A percentile compares a stretch with the other conserved stretches of the same genome.
phyloP scores from a whole-genome alignment of 2,113 vertebrate species.

The Xenotilapia leptura region DNA sequence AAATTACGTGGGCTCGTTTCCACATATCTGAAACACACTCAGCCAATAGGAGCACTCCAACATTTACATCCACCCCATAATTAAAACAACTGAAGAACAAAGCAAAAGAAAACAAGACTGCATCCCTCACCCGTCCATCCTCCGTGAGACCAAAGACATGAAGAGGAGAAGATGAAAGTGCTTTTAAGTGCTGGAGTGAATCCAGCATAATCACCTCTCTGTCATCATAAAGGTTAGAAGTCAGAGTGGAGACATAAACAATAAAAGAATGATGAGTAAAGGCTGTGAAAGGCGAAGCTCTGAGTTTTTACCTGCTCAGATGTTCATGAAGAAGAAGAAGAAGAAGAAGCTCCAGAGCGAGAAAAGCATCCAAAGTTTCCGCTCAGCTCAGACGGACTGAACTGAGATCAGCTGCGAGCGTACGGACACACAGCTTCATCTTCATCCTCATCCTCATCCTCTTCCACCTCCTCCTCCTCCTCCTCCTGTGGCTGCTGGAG shows the following conservation, averaged over 20 bases:
- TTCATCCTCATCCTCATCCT: neutral
- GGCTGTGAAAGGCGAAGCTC: neutral
- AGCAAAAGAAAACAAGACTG: neutral
- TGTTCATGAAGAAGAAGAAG: neutral
- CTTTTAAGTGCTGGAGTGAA: neutral
- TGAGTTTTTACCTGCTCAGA: slow-evolving; percentile 20
- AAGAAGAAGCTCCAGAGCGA: neutral
- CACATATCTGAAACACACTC: neutral
- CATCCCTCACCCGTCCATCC: neutral
- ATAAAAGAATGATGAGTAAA: neutral
- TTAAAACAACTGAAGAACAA: neutral
- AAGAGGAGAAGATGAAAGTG: neutral
- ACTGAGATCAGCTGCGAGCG: slow-evolving; percentile 4
- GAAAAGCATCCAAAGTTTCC: slow-evolving; percentile 35
- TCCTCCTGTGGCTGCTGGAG: slow-evolving; percentile 2
- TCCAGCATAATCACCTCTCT: fast-evolving
- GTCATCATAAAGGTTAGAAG: neutral
- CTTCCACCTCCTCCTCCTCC: neutral
- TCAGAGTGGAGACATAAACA: neutral
- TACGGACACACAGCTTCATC: neutral
- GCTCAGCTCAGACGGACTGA: slow-evolving; percentile 15
- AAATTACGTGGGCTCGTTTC: neutral
- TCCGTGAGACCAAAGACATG: neutral
- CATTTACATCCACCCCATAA: neutral
- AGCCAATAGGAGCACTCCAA: neutral